phyloP scores from a whole-genome alignment of 2,888 invertebrate species.

The Sisyra nigra region DNA sequence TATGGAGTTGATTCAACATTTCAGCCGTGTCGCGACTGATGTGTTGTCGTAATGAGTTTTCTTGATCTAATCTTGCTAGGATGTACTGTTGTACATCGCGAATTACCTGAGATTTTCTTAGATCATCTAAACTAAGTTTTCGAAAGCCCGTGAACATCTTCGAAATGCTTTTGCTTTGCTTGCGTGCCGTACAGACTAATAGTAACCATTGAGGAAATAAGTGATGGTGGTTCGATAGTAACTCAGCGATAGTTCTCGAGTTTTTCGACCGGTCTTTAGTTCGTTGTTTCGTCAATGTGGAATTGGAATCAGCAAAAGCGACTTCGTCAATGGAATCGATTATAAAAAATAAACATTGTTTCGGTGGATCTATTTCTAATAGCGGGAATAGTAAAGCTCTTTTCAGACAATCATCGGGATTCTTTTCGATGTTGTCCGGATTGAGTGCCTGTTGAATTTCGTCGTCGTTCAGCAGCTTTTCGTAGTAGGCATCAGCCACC shows the following conservation, averaged over 20 bases:
- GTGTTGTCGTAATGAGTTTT: slow-evolving; percentile 74
- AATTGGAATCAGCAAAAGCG: slow-evolving; percentile 34
- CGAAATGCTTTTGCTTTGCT: slow-evolving; percentile 69
- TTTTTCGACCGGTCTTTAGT: slow-evolving; percentile 28
- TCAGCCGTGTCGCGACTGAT: slow-evolving; percentile 86
- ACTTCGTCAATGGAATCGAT: slow-evolving; percentile 89
- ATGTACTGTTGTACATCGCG: slow-evolving; percentile 94
- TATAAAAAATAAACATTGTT: slow-evolving; percentile 66
- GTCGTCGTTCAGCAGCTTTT: slow-evolving; percentile 57
- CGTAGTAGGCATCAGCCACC: slow-evolving; percentile 66
- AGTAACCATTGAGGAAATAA: slow-evolving; percentile 87
- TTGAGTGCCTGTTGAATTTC: slow-evolving; percentile 68
- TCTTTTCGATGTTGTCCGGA: slow-evolving; percentile 67
- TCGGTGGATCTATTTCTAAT: slow-evolving; percentile 71
- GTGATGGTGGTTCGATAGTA: slow-evolving; percentile 79
- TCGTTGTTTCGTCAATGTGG: slow-evolving; percentile 35
- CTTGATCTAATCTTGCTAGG: slow-evolving; percentile 73
- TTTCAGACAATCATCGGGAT: slow-evolving; percentile 85
- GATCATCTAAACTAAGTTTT: slow-evolving; percentile 81
- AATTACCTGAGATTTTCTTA: slow-evolving; percentile 77
- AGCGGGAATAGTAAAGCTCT: slow-evolving; percentile 77
- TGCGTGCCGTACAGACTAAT: slow-evolving; percentile 72
- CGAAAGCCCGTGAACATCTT: slow-evolving; percentile 76
- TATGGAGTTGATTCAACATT: slow-evolving; percentile 84
- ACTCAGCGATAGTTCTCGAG: slow-evolving; percentile 58